Conservation (phyloP, 2,888 invertebrate species). For the Athalia rosae region DNA sequence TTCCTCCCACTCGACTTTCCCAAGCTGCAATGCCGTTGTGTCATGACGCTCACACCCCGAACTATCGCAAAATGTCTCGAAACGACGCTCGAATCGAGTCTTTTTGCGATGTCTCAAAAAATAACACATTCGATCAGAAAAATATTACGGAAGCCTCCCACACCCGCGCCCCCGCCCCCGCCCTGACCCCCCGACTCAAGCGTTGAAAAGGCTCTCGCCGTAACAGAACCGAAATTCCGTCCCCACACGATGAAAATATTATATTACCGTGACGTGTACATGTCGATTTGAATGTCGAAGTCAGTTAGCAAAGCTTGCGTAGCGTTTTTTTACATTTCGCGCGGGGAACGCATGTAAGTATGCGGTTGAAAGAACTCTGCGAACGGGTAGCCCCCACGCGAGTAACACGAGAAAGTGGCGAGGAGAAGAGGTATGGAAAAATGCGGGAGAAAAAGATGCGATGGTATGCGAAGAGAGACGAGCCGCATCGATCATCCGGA, state of each 20-base stretch:
- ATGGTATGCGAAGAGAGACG: constrained; percentile 33
- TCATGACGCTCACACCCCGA: constrained; percentile 1
- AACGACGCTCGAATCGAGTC: constrained; percentile 31
- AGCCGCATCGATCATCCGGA: constrained; percentile 41
- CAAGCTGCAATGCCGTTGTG: neutral
- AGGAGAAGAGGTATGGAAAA: neutral
- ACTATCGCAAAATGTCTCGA: constrained; percentile 32
- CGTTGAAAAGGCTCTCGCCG: too few relatives aligned
- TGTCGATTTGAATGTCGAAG: neutral
- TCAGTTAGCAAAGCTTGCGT: neutral
- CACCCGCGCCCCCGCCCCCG: neutral
- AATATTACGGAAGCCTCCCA: too few relatives aligned
- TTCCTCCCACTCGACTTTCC: neutral
- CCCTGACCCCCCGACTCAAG: too few relatives aligned
- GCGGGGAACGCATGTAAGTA: neutral
- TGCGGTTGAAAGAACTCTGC: constrained; percentile 9
- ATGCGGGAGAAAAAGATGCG: neutral
- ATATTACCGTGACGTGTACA: too few relatives aligned
- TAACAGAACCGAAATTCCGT: too few relatives aligned
- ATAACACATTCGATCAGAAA: too few relatives aligned
- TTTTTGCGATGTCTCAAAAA: neutral
- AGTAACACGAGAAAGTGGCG: neutral
- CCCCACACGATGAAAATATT: too few relatives aligned
- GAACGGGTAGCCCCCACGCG: neutral
- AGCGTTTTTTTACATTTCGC: neutral